Evolutionary conservation across 1,140 invertebrate species (phyloP), one percentile per base, ranked within the genome.

Genomic region (Chionoecetes opilio): DNA sequence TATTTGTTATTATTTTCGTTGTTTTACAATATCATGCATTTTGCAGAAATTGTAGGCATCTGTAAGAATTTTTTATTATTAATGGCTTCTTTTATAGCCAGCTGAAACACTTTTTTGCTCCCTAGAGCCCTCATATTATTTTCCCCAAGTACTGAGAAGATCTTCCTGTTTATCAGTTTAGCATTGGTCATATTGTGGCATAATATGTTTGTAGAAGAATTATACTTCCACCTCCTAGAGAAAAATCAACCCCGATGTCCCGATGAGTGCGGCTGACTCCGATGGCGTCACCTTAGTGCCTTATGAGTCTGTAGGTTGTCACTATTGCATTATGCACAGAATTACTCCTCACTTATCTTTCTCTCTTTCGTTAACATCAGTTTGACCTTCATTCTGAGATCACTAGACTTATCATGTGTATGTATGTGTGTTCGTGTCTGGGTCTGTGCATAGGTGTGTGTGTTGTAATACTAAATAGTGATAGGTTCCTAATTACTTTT

Each of bases 11-110:
- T 21, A 88, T 94, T 89, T 89, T n/a, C 63, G 26, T 31, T 82
- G 26, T 94, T 94, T 89, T 89, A 75, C 75, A 82, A 94, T 86
- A 86, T 93, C n/a, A 31, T 86, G 31, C 84, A 82, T 88, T 89
- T 94, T 94, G 86, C 88, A 34, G 38, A 35, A 90, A 90, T 75
- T 94, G 89, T 94, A 94, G 86, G 93, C 87, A 82, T 94, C 86
- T 94, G 89, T 88, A 82, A 94, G 41, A 29, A 85, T 86, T 93
- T 34, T 46, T 41, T 41, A 29, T 41, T 38, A 38, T 89, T 75
- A 75, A 91, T 91, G 89, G 89, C 89, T 75, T 91, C 31, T n/a
- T 34, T 34, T 91, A 91, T 91, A 91, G 89, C 89, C 89, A 91
- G 41, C 89, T 75, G 14, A 91, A 94, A 82, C n/a, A n/a, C 17